Evolutionary conservation across 2,797 vertebrate genomes (phyloP).

Genomic region (Paratrypauchen microcephalus): DNA sequence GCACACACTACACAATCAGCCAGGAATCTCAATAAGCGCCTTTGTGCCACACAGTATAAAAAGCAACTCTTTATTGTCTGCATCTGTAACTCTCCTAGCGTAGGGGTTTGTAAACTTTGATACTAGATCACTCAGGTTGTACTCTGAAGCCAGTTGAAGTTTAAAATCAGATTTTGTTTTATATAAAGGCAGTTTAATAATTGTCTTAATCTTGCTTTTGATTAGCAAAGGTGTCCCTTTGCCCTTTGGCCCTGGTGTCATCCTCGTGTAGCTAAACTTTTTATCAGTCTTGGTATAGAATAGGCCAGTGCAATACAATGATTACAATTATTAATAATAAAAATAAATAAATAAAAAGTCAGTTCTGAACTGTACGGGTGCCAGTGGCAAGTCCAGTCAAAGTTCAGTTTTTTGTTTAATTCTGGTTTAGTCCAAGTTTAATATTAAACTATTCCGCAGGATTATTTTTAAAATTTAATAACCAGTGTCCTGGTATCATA

Average conservation of each 20-base stretch:
- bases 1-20: conserved; percentile 29
- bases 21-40: conserved; percentile 25
- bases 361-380: too few relatives aligned
- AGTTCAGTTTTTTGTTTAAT: too few relatives aligned
- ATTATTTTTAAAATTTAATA: background rate
- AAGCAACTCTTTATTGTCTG: conserved; percentile 13
- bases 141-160: background rate
- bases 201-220: too few relatives aligned
- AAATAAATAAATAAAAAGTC: too few relatives aligned
- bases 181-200: background rate
- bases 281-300: too few relatives aligned
- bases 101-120: background rate
- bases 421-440: too few relatives aligned
- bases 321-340: too few relatives aligned
- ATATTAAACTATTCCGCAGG: too few relatives aligned
- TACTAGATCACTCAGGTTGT: background rate
- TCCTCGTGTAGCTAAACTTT: background rate
- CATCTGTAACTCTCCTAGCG: conserved; percentile 6
- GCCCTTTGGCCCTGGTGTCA: background rate
- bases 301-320: too few relatives aligned
- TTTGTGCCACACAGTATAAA: conserved; percentile 33
- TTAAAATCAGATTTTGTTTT: too few relatives aligned
- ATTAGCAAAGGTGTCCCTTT: too few relatives aligned
- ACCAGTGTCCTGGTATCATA: background rate
- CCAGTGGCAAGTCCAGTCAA: too few relatives aligned